Conservation (phyloP, 2,888 invertebrate species). For the Drosophila mimica region DNA sequence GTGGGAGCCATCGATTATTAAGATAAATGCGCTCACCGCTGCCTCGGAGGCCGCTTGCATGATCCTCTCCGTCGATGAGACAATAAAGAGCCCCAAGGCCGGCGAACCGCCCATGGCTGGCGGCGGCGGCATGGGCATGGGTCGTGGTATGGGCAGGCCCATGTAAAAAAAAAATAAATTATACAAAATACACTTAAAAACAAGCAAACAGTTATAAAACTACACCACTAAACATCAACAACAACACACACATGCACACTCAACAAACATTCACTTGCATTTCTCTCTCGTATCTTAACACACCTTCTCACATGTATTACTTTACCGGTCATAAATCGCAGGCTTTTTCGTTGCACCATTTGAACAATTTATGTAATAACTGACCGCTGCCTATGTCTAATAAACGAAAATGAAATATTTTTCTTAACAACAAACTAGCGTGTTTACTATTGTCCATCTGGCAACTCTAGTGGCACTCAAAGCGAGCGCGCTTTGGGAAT, state of each 20-base stretch:
- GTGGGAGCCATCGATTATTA: constrained; percentile 99
- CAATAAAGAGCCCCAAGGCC: constrained; percentile 95
- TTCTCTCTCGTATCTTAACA: constrained; percentile 59
- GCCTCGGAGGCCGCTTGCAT: constrained; percentile 98
- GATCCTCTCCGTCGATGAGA: constrained; percentile 98
- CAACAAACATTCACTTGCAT: constrained; percentile 58
- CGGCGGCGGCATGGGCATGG: constrained; percentile 86
- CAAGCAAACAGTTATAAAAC: constrained; percentile 24
- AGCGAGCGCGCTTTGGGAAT: background rate
- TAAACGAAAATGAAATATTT: constrained; percentile 49
- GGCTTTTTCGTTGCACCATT: constrained; percentile 47
- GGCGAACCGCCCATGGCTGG: constrained; percentile 84
- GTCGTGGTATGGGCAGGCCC: constrained; percentile 91
- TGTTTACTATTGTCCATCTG: constrained; percentile 7
- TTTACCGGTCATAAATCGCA: constrained; percentile 50
- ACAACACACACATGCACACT: constrained; percentile 39
- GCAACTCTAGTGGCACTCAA: background rate
- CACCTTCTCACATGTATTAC: constrained; percentile 61
- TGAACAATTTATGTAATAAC: constrained; percentile 52
- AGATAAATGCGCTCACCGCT: constrained; percentile 97
- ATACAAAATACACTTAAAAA: constrained; percentile 25
- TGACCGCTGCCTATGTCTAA: constrained; percentile 68
- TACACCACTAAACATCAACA: constrained; percentile 46
- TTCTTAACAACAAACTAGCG: constrained; percentile 39
- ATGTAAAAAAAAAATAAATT: constrained; percentile 84